Conservation (phyloP, 1,140 invertebrate genomes). For the Potamilus streckersoni region DNA sequence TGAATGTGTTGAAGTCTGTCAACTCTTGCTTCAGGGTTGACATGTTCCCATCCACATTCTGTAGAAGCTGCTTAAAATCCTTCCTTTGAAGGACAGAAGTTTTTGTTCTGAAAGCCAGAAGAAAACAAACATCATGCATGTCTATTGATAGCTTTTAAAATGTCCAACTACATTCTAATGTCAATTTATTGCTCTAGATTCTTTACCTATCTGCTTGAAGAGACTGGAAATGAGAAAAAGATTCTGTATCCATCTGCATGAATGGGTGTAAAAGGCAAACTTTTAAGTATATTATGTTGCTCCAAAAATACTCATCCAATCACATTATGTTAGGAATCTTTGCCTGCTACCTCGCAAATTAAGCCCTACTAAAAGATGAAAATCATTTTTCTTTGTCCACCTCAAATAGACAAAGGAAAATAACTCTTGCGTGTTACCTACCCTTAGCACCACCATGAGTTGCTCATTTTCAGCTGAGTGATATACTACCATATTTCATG, state of each 20-base stretch:
- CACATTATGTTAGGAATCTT: no score
- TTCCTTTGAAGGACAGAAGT: slow-evolving; percentile 60
- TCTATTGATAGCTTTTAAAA: background rate
- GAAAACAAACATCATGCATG: background rate
- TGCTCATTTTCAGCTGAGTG: no score
- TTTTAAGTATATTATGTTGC: no score
- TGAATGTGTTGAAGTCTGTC: slow-evolving; percentile 87
- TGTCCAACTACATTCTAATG: background rate
- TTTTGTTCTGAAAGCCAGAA: slow-evolving; percentile 47
- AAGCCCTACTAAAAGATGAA: no score
- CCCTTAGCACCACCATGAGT: no score
- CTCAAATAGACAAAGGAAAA: no score
- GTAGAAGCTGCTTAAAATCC: slow-evolving; percentile 62
- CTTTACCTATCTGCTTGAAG: background rate
- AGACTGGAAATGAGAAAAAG: background rate
- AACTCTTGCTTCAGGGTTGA: slow-evolving; percentile 83
- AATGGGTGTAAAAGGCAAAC: background rate
- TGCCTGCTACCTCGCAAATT: no score
- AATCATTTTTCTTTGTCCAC: no score
- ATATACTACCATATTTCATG: background rate
- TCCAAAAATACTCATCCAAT: no score
- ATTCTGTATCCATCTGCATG: background rate
- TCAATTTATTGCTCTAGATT: background rate
- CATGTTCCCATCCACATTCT: slow-evolving; percentile 69
- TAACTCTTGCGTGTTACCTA: no score